Conservation (phyloP, 2,888 invertebrate species). For the Pachycephus smyrnensis region DNA sequence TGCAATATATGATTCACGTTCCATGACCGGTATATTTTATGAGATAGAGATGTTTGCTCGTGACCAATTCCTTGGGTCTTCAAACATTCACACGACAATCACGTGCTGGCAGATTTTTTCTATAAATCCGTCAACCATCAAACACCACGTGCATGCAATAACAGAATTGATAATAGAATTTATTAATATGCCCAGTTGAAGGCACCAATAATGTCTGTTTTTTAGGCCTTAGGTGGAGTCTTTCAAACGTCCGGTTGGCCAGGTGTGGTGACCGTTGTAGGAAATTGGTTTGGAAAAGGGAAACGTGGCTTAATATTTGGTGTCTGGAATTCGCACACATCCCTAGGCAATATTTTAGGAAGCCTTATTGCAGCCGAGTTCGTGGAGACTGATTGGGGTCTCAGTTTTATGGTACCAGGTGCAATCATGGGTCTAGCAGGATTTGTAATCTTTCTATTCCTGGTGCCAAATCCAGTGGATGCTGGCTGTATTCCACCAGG, state of each 20-base stretch:
- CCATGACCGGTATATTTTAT: neutral
- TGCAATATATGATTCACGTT: neutral
- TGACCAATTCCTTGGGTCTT: neutral
- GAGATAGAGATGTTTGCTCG: neutral
- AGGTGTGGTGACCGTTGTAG: slow-evolving; percentile 90
- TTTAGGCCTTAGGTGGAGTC: slow-evolving; percentile 82
- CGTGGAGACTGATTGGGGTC: slow-evolving; percentile 89
- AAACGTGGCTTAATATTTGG: slow-evolving; percentile 94
- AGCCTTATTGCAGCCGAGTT: slow-evolving; percentile 88
- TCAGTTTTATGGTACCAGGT: slow-evolving; percentile 93
- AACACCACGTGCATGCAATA: neutral
- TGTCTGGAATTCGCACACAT: slow-evolving; percentile 97
- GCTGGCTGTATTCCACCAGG: slow-evolving; percentile 74
- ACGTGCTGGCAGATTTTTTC: neutral
- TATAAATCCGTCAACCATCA: neutral
- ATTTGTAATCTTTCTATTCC: slow-evolving; percentile 82
- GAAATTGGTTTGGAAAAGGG: slow-evolving; percentile 97
- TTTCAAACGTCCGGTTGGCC: slow-evolving; percentile 97
- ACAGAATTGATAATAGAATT: neutral
- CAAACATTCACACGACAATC: neutral
- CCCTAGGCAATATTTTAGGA: slow-evolving; percentile 94
- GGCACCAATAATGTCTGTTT: neutral
- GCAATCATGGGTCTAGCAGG: slow-evolving; percentile 80
- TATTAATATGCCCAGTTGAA: neutral
- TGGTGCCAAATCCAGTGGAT: slow-evolving; percentile 84